Evolutionary conservation across 2,797 vertebrate species (phyloP), one percentile per base, ranked within the genome.

Genomic region (Tapera naevia): DNA sequence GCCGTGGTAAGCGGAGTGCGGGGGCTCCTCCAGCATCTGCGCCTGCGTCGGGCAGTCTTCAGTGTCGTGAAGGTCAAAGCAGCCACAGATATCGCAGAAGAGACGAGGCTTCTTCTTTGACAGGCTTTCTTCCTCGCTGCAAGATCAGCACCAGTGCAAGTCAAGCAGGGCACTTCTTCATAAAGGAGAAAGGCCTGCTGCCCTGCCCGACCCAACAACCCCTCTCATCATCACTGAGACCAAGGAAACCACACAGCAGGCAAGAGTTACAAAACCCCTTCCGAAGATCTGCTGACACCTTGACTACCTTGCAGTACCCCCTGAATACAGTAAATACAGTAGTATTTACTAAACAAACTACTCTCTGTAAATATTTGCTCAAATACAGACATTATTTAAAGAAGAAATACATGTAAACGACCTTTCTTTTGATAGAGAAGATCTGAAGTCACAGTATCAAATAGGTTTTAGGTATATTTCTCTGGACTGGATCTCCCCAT

Each of bases 41-140:
- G 98, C 98, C 98, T 99, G 99, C 2, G 99, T 99, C 13, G 99
- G 99, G 69, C 99, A 99, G 96, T 99, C 99, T 96, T 99, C 99
- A 0, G 99, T 99, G 97, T 99, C 99, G 1, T 99, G 99, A 65
- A 98, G 98, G 88, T 99, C 99, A 8, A 99, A 99, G 98, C 99
- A 99, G 98, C 99, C 99, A 64, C 99, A 99, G 96, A 99, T 99
- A 95, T 99, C 99, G n/a, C 99, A 99, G 98, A 99, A 99, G 11
- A 99, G 98, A 11, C 99, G 99, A 2, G 98, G 99, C 86, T 99
- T 99, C 98, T 99, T 99, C 83, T 98, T 99, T 7, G 97, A 96
- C 70, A 97, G 95, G 3, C 96, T 98, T 93, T 99, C 98, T 41
- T 98, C 98, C 67, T 98, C 98, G 5, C 98, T 98, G 93, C 54